Evolutionary conservation across 2,113 vertebrate genomes (phyloP).

Genomic region (Gracilinanus agilis): DNA sequence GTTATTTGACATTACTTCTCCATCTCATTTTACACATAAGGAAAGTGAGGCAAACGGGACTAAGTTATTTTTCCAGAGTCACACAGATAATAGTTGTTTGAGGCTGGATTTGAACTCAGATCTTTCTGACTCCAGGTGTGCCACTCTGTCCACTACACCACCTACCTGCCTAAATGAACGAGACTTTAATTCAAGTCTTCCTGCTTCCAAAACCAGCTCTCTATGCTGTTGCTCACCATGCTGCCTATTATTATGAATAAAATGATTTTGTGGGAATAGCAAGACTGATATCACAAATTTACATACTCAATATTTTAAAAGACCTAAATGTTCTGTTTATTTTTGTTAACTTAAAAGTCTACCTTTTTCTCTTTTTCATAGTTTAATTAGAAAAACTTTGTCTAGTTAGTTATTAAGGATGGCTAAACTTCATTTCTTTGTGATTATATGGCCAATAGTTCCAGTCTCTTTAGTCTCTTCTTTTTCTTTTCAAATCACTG

Average conservation of each 20-base stretch:
- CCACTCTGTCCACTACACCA: too few species aligned
- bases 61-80: too few species aligned
- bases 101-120: too few species aligned
- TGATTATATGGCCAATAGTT: not conserved
- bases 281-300: constrained; percentile 2
- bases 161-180: not conserved
- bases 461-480: not conserved
- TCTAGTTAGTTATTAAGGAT: not conserved
- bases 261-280: not conserved
- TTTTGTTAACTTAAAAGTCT: not conserved
- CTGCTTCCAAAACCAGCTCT: not conserved
- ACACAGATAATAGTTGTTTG: too few species aligned
- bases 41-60: too few species aligned
- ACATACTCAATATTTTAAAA: not conserved
- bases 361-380: not conserved
- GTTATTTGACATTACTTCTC: too few species aligned
- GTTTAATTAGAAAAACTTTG: not conserved
- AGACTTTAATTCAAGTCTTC: not conserved
- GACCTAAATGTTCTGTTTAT: constrained; percentile 11
- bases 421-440: not conserved
- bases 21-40: too few species aligned
- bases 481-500: constrained; percentile 25
- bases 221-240: not conserved
- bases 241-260: not conserved
- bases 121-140: too few species aligned